Evolutionary conservation across 2,113 vertebrate species (phyloP).

Genomic region (Hepsetus odoe): DNA sequence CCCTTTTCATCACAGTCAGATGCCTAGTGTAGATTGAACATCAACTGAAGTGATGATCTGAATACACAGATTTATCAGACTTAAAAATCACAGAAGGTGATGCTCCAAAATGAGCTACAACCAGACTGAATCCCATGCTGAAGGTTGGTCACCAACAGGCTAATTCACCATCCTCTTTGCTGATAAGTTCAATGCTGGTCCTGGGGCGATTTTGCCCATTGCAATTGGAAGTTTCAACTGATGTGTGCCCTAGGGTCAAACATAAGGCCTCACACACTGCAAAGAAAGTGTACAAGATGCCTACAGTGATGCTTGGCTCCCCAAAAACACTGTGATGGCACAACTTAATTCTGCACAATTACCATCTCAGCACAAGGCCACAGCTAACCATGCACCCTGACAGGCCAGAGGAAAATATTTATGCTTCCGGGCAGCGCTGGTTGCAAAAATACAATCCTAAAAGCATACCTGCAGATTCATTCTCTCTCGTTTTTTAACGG

Average conservation of each 20-base stretch:
- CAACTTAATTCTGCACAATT: neutral
- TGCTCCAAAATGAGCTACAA: neutral
- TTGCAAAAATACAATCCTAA: conserved; percentile 30
- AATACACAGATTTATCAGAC: neutral
- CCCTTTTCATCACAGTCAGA: too few relatives aligned
- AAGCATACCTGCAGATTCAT: conserved; percentile 21
- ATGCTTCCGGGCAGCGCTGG: neutral
- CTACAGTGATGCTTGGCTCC: neutral
- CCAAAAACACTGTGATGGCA: neutral
- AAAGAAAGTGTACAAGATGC: neutral
- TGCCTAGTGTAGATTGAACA: too few relatives aligned
- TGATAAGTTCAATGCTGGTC: neutral
- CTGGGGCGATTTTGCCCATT: neutral
- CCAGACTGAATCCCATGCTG: neutral
- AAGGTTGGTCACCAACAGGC: neutral
- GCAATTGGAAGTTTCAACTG: neutral
- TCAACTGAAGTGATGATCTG: neutral
- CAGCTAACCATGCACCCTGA: neutral
- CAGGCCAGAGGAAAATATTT: conserved; percentile 3
- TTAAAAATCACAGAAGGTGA: neutral
- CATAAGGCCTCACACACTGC: neutral
- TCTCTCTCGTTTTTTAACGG: conserved; percentile 17
- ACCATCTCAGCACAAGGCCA: neutral
- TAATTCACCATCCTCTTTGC: neutral
- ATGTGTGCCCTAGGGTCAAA: neutral